phyloP scores from a whole-genome alignment of 2,113 vertebrate genomes.

The Progne subis region DNA sequence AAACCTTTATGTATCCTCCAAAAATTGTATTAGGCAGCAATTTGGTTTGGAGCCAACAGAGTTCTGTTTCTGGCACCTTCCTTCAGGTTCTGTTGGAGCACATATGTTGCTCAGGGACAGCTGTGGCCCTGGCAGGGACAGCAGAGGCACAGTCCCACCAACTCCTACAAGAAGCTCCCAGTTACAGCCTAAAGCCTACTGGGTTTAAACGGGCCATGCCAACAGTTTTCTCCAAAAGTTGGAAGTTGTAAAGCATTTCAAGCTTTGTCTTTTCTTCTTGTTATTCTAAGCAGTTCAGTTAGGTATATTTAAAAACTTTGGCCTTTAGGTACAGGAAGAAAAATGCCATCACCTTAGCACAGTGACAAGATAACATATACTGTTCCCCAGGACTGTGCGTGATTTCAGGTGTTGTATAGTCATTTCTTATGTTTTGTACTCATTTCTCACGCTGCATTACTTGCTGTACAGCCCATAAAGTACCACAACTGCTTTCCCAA shows the following conservation, averaged over 20 bases:
- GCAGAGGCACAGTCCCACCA: not conserved
- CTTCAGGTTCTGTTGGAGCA: not conserved
- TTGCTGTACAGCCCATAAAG: not conserved
- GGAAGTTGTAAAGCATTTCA: not conserved
- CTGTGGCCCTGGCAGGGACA: not conserved
- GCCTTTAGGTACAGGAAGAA: not conserved
- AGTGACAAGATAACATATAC: not conserved
- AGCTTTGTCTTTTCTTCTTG: not conserved
- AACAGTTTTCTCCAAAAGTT: not conserved
- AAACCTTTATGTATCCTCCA: not conserved
- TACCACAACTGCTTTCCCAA: not conserved
- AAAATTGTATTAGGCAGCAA: not conserved
- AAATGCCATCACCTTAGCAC: not conserved
- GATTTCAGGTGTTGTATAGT: not conserved
- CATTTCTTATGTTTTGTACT: not conserved
- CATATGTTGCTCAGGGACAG: fast-evolving
- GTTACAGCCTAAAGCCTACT: not conserved
- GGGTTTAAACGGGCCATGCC: not conserved
- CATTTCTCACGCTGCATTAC: not conserved
- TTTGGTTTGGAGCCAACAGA: not conserved
- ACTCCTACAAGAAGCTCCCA: not conserved
- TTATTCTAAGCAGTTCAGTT: not conserved
- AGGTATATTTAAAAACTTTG: not conserved
- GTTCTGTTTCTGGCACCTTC: not conserved
- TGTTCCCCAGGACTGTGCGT: not conserved